phyloP scores from a whole-genome alignment of 2,888 invertebrate genomes.

The Polydesmus complanatus region DNA sequence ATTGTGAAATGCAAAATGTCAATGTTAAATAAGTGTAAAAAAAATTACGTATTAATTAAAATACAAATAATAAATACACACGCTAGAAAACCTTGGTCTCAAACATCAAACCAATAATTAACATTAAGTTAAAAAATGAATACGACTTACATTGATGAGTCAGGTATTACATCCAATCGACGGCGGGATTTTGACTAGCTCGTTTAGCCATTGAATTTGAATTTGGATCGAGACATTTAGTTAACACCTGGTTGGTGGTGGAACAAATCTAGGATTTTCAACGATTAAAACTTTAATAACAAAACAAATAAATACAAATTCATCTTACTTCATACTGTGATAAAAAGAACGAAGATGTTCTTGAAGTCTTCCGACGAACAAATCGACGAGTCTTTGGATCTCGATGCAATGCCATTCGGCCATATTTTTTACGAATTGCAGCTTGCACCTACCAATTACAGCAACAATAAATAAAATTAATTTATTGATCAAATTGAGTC shows the following conservation, averaged over 20 bases:
- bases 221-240: not conserved
- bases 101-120: too few species aligned
- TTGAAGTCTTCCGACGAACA: constrained; percentile 5
- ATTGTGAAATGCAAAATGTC: too few species aligned
- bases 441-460: not conserved
- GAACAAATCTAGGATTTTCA: not conserved
- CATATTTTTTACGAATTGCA: constrained; percentile 12
- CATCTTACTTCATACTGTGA: constrained; percentile 12
- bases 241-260: not conserved
- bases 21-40: too few species aligned
- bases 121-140: too few species aligned
- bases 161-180: too few species aligned
- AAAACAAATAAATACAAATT: not conserved
- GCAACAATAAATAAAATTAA: not conserved
- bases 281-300: not conserved
- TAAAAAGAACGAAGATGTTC: constrained; percentile 13
- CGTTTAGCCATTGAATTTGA: not conserved
- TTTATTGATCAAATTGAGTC: too few species aligned
- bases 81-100: too few species aligned
- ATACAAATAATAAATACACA: too few species aligned
- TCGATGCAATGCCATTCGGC: not conserved
- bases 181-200: too few species aligned
- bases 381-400: constrained; percentile 13
- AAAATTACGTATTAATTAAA: too few species aligned
- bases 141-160: too few species aligned